A percentile compares a stretch with the other conserved stretches of the same genome.
Evolutionary conservation across 1,140 invertebrate species (phyloP).

Genomic region (Parapsyche elsis): DNA sequence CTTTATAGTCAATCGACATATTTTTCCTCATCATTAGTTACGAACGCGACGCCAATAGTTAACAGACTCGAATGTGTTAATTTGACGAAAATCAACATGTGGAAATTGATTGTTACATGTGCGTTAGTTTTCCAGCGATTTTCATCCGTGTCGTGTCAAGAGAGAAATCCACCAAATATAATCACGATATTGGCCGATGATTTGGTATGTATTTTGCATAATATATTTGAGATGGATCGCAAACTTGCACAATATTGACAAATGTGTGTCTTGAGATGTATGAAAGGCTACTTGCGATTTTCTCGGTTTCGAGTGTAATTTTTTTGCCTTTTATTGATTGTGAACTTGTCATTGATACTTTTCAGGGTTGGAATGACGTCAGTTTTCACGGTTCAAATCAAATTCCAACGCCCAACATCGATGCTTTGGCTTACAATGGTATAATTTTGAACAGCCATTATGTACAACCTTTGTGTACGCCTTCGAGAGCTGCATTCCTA

Average conservation of each 20-base stretch:
- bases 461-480: constrained; percentile 80
- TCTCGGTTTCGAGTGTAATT: too few relatives aligned
- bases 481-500: constrained; percentile 80
- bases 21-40: too few relatives aligned
- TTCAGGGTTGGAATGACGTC: constrained; percentile 89
- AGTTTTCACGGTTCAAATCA: constrained; percentile 89
- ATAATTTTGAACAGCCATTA: constrained; percentile 77
- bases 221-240: constrained; percentile 4
- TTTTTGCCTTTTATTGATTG: too few relatives aligned
- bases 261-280: too few relatives aligned
- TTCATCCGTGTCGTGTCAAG: not conserved
- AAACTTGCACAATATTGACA: too few relatives aligned
- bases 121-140: constrained; percentile 5
- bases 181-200: constrained; percentile 73
- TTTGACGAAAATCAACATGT: not conserved
- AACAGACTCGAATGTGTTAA: not conserved
- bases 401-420: constrained; percentile 87
- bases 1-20: too few relatives aligned
- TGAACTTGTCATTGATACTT: too few relatives aligned
- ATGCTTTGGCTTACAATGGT: constrained; percentile 82
- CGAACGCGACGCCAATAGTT: too few relatives aligned
- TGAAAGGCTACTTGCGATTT: too few relatives aligned
- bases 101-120: not conserved
- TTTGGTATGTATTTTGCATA: constrained; percentile 65
- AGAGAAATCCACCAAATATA: constrained; percentile 65